Conservation (phyloP, 2,113 vertebrate genomes). For the Lagenorhynchus albirostris region DNA sequence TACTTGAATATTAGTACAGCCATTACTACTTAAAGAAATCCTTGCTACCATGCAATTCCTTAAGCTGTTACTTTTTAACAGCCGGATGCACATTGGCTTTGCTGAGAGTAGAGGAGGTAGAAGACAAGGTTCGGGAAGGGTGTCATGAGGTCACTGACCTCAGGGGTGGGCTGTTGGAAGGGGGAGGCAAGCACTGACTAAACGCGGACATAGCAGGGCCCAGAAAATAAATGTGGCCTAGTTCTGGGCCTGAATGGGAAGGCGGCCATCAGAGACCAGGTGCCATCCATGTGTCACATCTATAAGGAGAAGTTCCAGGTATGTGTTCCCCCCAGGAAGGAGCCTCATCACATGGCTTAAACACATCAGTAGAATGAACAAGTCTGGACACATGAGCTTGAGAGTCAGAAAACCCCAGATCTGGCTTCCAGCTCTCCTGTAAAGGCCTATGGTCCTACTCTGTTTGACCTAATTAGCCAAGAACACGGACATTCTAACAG, state of each 20-base stretch:
- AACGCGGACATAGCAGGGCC: accelerated
- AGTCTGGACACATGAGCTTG: background rate
- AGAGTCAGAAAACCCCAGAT: background rate
- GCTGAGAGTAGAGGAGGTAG: background rate
- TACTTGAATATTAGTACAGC: accelerated
- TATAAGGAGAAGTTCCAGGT: background rate
- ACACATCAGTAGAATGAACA: background rate
- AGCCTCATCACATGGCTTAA: background rate
- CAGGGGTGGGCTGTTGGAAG: background rate
- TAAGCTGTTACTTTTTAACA: background rate
- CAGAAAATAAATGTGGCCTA: accelerated
- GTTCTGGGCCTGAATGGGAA: background rate
- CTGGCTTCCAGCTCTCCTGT: background rate
- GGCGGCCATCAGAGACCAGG: background rate
- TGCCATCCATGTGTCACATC: accelerated
- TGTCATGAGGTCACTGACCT: background rate
- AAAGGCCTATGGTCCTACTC: background rate
- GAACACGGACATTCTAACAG: no score
- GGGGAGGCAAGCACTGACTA: background rate
- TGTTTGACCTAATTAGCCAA: background rate
- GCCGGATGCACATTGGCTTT: background rate
- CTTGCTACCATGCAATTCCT: background rate
- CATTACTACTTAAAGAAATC: background rate
- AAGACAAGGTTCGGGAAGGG: background rate
- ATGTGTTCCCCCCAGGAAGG: background rate